Base-by-base conservation (phyloP, 2,888 invertebrate species). In the Uloborus plumipes region DNA sequence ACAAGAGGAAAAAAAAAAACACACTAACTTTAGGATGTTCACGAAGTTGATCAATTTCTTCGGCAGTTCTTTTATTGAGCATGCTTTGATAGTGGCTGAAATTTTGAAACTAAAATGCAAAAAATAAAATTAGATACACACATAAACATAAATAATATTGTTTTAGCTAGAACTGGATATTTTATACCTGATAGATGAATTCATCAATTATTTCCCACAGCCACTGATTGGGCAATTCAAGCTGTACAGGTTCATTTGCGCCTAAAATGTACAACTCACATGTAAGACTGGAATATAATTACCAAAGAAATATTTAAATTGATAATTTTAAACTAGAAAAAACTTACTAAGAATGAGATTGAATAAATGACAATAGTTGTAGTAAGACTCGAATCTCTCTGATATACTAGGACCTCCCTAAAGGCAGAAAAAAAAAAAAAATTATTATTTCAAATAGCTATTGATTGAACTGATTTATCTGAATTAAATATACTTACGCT, bases 191-290 rank as follows among this genome's bases (percentile, higher is more conserved):
- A 88, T 99, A 99, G 58, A 99, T 97, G 90, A 99, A 99, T 89
- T 99, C 99, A 90, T 99, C 99, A 86, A 99, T 95, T 71, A 99
- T 93, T 89, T 99, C 99, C 99, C 99, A 99, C 49, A 99, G 91
- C 99, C 99, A 99, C 88, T 98, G 94, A 90, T 99, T 98, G 15
- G 99, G 99, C 80, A 99, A 90, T 88, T 97, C 96, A 70, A 98
- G 90, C 2, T 94, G 92, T 0, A 97, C 95, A 0, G 98, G 98
- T 50, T 93, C 94, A 86, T 94, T 93, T 0, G 96, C 94, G 87
- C 89, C 91, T 90, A 55, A 64, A 64, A 39, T 39, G 2, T 39
- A 39, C 16, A 71, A 61, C 9, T 59, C 16, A 58, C 20, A 16
- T 69, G 31, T 6, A 62, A 3, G 22, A 11, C 20, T 59, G 18